Conservation (phyloP, 2,797 vertebrate species). For the Crypturellus tataupa region DNA sequence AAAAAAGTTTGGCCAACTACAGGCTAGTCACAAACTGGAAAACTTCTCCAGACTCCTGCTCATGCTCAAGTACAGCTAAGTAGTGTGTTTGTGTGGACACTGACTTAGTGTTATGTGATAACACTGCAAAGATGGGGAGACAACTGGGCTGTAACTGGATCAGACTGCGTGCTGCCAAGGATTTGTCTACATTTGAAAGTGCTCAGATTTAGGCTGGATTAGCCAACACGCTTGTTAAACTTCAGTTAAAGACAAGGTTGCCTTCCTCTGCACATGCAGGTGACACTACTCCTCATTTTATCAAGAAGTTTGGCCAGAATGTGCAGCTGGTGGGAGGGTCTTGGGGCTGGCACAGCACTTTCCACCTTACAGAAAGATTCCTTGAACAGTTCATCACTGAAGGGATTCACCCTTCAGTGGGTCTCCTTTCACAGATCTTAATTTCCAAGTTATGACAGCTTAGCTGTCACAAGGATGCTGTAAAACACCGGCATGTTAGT, state of each 20-base stretch:
- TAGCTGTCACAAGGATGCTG: neutral
- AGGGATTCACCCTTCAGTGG: neutral
- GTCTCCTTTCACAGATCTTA: rapidly evolving
- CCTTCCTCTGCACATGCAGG: neutral
- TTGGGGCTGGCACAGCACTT: neutral
- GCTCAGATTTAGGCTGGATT: slow-evolving; percentile 1
- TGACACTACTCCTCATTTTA: neutral
- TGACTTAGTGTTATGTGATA: slow-evolving; percentile 62
- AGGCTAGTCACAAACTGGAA: neutral
- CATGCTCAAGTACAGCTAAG: slow-evolving; percentile 43
- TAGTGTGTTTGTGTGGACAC: neutral
- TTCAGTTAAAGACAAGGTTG: slow-evolving; percentile 7
- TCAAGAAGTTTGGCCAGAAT: neutral
- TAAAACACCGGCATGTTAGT: neutral
- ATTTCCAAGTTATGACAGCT: neutral
- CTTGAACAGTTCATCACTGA: neutral
- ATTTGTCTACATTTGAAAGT: neutral
- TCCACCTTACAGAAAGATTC: neutral
- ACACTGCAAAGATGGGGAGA: slow-evolving; percentile 37
- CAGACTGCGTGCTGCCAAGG: slow-evolving; percentile 9
- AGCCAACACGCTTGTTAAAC: slow-evolving; percentile 20
- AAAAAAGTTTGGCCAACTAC: neutral
- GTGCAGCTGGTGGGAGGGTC: neutral
- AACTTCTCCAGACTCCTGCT: neutral
- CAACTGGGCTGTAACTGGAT: slow-evolving; percentile 69